Base-by-base conservation (phyloP, 92 coral and sea anemone genomes). In the Epizoanthus stellaris region DNA sequence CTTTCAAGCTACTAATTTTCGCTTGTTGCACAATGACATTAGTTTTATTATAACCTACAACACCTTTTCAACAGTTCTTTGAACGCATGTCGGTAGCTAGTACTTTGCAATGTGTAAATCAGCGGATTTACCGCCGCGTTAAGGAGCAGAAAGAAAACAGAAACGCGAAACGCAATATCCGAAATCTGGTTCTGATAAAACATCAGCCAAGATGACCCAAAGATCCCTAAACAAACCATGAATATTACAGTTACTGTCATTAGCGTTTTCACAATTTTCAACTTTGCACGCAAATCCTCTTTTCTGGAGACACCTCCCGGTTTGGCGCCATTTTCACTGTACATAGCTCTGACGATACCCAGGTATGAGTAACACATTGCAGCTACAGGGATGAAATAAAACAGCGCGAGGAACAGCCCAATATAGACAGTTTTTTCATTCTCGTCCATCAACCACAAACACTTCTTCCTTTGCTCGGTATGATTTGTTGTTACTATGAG, bases 201-300 rank as follows among this genome's bases (percentile, higher is more conserved):
- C 83, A 79, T 63, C 70, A 79, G 14, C 83, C 83, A 79, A 10
- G 65, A 79, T 16, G 60, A 39, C 4, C 83, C 42, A 79, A 79
- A 79, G 49, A 79, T 1, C 42, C 83, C 83, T 9, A 63, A 53
- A 45, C 83, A 79, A 38, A 79, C 72, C 8, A 79, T 42, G 30
- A 79, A 79, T 9, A 79, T 70, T 3, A 79, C 83, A 45, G 83
- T 79, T 63, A 79, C 83, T 79, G 30, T 63, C 23, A 79, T 79
- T 15, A 79, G 71, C 0, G 83, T 79, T 21, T 79, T 63, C 20
- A 79, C 83, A 20, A 79, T 13, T 63, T 79, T 79, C 40, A 79
- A 70, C 15, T 63, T 79, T 11, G 83, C 59, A 15, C 70, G 67
- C 30, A 63, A 17, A 79, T 79, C 83, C 5, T 79, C 83, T 64